Evolutionary conservation across 53 echinoderm and acorn worm species (phyloP), one percentile per base, ranked within the genome.

Genomic region (Henricia sp.): DNA sequence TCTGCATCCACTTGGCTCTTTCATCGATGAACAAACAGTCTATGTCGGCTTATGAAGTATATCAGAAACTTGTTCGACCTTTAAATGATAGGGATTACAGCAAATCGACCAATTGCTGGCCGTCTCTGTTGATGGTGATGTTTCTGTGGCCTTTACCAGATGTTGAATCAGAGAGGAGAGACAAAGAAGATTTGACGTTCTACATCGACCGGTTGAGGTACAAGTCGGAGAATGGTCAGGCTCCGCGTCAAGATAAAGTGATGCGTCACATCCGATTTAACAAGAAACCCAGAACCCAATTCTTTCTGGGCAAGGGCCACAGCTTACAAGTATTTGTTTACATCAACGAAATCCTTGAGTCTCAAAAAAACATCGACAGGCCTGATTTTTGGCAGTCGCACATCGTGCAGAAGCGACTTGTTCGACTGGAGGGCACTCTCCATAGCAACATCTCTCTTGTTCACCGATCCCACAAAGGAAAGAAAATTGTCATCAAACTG

Each of bases 81-180:
- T 41, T 77, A 37, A 50, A 72, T 32, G 21, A 19, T 14, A 26
- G 19, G 42, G 77, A 77, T 19, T 24, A 42, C 1, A 33, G 42
- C 16, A 27, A 30, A 5, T 0, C 8, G 3, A 52, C 5, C 17
- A 26, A 26, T 37, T 58, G 42, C 29, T 77, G 42, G 30, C 39
- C 77, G 11, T 69, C 67, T 19, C 85, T 68, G 30, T 90, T 85
- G 26, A 68, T 85, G 55, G 48, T 84, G 55, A 85, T 90, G 85
- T 82, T 90, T 23, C 30, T 85, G 53, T 90, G 90, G 90, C 85
- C 90, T 77, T 42, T 77, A 16, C 42, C 24, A 39, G 60, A 41
- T 59, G 42, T 41, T 13, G 17, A 1, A 16, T 77, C 77, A 19
- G 77, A 60, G n/a, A 58, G 77, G 43, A 77, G 59, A 43, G 77